phyloP scores from a whole-genome alignment of 64 coral and sea anemone genomes.

The Platygyra sinensis region DNA sequence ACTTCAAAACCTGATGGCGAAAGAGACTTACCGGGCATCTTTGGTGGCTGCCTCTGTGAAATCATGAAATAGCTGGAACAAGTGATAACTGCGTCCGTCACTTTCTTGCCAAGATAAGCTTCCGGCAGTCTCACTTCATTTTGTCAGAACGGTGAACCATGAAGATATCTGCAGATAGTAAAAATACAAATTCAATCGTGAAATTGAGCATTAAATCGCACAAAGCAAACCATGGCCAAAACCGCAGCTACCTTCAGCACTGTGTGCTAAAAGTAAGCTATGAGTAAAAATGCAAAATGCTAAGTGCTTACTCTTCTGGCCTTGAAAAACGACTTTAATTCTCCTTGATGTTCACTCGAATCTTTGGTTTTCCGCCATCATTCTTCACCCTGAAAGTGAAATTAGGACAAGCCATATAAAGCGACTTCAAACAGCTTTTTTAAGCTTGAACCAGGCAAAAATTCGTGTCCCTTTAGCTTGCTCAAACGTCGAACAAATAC shows the following conservation, averaged over 20 bases:
- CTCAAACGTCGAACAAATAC: neutral
- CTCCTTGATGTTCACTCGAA: conserved; percentile 65
- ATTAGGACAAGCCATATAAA: neutral
- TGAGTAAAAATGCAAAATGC: neutral
- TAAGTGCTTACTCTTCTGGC: conserved; percentile 62
- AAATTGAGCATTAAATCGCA: too few species aligned
- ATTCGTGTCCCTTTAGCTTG: neutral
- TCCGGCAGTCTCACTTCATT: conserved; percentile 54
- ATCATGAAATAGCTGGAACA: conserved; percentile 59
- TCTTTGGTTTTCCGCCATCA: conserved; percentile 62
- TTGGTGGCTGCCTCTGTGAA: conserved; percentile 45
- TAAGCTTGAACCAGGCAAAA: neutral
- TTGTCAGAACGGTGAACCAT: conserved; percentile 46
- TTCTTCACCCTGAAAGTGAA: conserved; percentile 48
- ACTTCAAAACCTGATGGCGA: neutral
- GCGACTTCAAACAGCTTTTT: too few species aligned
- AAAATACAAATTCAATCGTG: neutral
- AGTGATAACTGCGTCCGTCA: conserved; percentile 39
- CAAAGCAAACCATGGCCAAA: neutral
- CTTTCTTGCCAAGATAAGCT: conserved; percentile 45
- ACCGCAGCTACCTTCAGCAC: too few species aligned
- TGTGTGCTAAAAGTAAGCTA: neutral
- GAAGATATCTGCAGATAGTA: conserved; percentile 31
- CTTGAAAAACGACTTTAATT: conserved; percentile 72
- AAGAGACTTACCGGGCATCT: conserved; percentile 23